A percentile compares a stretch with the other conserved stretches of the same genome.
Evolutionary conservation across 2,113 vertebrate species (phyloP).

Genomic region (Toxostoma redivivum): DNA sequence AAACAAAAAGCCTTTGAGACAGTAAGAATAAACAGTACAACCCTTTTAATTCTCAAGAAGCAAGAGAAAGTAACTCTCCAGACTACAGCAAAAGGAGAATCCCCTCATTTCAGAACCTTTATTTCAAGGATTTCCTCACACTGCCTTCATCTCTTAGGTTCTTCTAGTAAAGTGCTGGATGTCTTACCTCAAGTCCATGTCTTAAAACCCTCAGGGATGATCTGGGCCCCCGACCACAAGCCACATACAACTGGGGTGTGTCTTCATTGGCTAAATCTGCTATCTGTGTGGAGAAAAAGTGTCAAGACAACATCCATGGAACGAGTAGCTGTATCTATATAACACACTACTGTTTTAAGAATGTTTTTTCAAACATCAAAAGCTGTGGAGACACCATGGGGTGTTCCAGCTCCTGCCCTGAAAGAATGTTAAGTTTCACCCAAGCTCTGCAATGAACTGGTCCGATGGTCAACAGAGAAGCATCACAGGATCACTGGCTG

Average conservation of each 20-base stretch:
- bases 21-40: not conserved
- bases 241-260: constrained; percentile 93
- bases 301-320: not conserved
- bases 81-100: not conserved
- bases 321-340: rapidly evolving
- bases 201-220: constrained; percentile 93
- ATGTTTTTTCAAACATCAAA: not conserved
- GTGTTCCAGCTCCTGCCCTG: not conserved
- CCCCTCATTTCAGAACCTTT: not conserved
- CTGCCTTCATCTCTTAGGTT: not conserved
- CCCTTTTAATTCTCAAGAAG: not conserved
- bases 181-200: constrained; percentile 92
- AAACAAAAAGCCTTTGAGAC: not conserved
- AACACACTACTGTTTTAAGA: not conserved
- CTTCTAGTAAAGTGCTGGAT: not conserved
- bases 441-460: not conserved
- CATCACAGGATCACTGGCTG: not conserved
- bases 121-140: not conserved
- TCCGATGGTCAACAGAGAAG: not conserved
- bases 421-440: not conserved
- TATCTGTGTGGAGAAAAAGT: constrained; percentile 74
- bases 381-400: not conserved
- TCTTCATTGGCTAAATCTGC: constrained; percentile 98
- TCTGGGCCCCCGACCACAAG: constrained; percentile 91
- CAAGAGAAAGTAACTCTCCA: not conserved